These are phyloP conservation scores for Achroia grisella DNA, from an alignment of 1,140 invertebrate species.

Conservation along the genomic window DNA sequence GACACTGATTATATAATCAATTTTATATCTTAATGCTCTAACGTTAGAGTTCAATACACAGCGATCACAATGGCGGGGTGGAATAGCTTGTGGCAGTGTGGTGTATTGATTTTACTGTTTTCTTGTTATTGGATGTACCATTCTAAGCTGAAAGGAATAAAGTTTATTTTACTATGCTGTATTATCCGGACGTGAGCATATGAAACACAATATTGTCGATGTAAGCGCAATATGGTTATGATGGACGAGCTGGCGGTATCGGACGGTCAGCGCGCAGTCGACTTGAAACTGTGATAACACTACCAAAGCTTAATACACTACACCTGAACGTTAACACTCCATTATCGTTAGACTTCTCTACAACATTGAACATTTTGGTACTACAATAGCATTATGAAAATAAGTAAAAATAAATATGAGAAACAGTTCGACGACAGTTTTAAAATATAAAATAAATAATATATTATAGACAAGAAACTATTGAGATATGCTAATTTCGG, in stretches of 20 bases:
- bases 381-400: not conserved
- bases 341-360: too few species aligned
- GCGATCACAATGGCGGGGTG: not conserved
- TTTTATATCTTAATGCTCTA: not conserved
- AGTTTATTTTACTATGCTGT: conserved; percentile 19
- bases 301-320: conserved; percentile 13
- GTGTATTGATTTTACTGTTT: conserved; percentile 26
- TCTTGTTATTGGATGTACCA: too few species aligned
- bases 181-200: conserved; percentile 13
- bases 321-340: conserved; percentile 12
- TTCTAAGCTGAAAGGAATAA: conserved; percentile 3
- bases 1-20: conserved; percentile 8
- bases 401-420: too few species aligned
- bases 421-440: too few species aligned
- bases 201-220: conserved; percentile 63
- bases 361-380: not conserved
- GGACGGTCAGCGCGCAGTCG: conserved; percentile 58
- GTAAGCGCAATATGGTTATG: conserved; percentile 65
- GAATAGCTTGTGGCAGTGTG: conserved; percentile 17
- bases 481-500: too few species aligned
- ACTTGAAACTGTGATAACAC: conserved; percentile 59
- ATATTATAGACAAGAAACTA: too few species aligned
- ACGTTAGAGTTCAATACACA: not conserved
- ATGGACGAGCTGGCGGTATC: conserved; percentile 50
- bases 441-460: too few species aligned